A percentile compares a stretch with the other conserved stretches of the same genome.
phyloP scores from a whole-genome alignment of 2,888 invertebrate genomes.

The Argyra leucocephala region DNA sequence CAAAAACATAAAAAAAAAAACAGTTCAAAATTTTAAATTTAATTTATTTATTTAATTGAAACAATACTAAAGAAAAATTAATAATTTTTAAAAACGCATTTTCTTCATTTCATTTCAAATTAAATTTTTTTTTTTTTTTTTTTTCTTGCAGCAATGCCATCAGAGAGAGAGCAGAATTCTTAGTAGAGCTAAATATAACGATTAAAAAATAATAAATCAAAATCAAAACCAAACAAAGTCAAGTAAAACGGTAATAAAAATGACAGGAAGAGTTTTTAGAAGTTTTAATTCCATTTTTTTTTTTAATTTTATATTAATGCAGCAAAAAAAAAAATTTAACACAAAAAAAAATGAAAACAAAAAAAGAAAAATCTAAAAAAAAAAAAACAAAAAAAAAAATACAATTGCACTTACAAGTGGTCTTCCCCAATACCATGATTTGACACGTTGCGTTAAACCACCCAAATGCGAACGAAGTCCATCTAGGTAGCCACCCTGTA shows the following conservation, averaged over 20 bases:
- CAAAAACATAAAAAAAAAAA: constrained; percentile 13
- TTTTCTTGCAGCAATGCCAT: constrained; percentile 21
- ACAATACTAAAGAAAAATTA: too few species aligned
- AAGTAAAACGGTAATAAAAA: too few species aligned
- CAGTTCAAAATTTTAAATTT: too few species aligned
- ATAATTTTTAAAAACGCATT: too few species aligned
- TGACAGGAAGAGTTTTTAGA: too few species aligned
- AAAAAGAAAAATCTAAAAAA: background rate
- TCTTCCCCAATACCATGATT: constrained; percentile 95
- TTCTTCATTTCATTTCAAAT: too few species aligned
- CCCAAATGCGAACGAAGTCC: constrained; percentile 89
- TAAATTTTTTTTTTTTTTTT: constrained; percentile 17
- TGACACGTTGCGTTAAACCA: constrained; percentile 93
- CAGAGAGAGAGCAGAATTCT: constrained; percentile 14
- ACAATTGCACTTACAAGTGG: constrained; percentile 79
- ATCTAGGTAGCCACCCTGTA: constrained; percentile 86
- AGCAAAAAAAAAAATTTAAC: too few species aligned
- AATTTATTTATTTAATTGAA: too few species aligned
- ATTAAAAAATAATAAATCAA: too few species aligned
- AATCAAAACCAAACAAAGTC: too few species aligned
- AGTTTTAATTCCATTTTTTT: too few species aligned
- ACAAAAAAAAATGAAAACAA: background rate
- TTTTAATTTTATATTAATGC: too few species aligned
- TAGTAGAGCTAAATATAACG: background rate
- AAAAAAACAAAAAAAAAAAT: constrained; percentile 34